These are phyloP conservation scores for Malacoraja senta DNA, from an alignment of 2,797 vertebrate species.

Conservation along the genomic window DNA sequence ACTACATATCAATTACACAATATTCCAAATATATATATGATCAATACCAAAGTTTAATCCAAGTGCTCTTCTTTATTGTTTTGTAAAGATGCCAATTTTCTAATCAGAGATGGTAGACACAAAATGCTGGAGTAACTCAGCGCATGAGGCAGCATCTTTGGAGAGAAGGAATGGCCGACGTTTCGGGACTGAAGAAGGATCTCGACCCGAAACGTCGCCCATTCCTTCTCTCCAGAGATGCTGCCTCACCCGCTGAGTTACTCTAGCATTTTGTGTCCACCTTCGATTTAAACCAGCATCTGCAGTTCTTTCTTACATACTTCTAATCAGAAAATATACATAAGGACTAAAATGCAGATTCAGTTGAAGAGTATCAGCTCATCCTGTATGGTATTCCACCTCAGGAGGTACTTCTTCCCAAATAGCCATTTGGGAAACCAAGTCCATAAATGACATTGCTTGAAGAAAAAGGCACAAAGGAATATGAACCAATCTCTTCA, in stretches of 20 bases:
- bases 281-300: too few species aligned
- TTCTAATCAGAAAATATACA: slow-evolving; percentile 7
- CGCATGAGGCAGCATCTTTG: too few species aligned
- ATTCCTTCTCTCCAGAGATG: too few species aligned
- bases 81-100: not conserved
- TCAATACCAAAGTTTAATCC: slow-evolving; percentile 7
- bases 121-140: too few species aligned
- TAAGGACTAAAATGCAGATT: not conserved
- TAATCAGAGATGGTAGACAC: not conserved
- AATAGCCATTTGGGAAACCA: slow-evolving; percentile 65
- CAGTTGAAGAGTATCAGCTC: not conserved
- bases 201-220: too few species aligned
- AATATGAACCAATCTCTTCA: slow-evolving; percentile 77
- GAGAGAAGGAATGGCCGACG: too few species aligned
- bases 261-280: too few species aligned
- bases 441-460: slow-evolving; percentile 72
- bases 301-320: too few species aligned
- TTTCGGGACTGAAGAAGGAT: too few species aligned
- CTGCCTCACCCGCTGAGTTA: too few species aligned
- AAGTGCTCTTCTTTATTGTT: not conserved
- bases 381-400: slow-evolving; percentile 56
- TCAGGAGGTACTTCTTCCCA: slow-evolving; percentile 77
- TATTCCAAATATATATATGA: not conserved
- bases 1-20: not conserved
- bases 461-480: slow-evolving; percentile 76